These are phyloP conservation scores for Lithodes maja DNA, from an alignment of 2,888 invertebrate genomes.

Conservation along the genomic window DNA sequence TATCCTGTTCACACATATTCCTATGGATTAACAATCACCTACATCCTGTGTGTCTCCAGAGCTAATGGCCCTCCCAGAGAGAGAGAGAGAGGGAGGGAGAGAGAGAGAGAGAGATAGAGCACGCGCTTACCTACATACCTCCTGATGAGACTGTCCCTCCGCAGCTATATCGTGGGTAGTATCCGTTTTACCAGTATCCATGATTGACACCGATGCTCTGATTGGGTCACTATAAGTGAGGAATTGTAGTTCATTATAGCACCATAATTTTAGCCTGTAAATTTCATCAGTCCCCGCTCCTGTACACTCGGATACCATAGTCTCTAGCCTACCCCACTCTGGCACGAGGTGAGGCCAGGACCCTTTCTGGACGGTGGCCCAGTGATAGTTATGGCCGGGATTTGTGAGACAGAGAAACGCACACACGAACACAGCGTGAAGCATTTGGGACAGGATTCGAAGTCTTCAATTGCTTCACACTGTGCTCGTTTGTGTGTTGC, in stretches of 20 bases:
- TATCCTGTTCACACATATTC: conserved; percentile 6
- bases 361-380: background rate
- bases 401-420: no score
- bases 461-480: no score
- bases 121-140: background rate
- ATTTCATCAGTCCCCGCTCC: background rate
- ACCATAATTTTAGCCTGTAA: background rate
- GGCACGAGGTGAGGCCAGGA: no score
- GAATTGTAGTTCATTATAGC: conserved; percentile 10
- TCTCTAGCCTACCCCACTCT: no score
- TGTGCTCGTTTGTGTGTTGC: no score
- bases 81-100: background rate
- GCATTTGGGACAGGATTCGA: no score
- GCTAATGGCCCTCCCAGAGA: background rate
- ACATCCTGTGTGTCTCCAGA: conserved; percentile 8
- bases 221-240: background rate
- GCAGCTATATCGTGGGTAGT: conserved; percentile 1
- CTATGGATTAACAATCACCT: background rate
- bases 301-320: background rate
- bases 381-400: no score
- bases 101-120: background rate
- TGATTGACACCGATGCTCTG: background rate
- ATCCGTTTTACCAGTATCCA: background rate
- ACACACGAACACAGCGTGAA: no score
- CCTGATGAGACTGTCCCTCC: background rate